phyloP scores from a whole-genome alignment of 2,113 vertebrate genomes.

The Crotalus horridus region DNA sequence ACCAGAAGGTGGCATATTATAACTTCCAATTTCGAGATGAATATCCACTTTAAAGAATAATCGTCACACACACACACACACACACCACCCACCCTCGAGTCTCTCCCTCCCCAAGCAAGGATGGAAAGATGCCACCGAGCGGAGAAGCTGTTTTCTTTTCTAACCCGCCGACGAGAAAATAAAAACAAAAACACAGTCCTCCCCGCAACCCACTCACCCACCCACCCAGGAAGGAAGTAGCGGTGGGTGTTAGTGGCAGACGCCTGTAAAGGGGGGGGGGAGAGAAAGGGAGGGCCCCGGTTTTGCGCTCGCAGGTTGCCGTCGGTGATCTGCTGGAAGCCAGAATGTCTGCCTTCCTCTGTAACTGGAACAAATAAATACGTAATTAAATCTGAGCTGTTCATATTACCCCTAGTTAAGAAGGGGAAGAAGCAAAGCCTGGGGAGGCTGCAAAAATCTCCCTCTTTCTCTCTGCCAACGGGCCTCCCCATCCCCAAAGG shows the following conservation, averaged over 20 bases:
- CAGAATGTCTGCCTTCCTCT: not conserved
- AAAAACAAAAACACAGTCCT: not conserved
- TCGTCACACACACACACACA: too few species aligned
- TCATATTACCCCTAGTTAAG: not conserved
- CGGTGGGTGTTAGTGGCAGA: constrained; percentile 18
- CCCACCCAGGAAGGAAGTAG: not conserved
- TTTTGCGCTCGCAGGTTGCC: not conserved
- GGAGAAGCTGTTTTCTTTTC: not conserved
- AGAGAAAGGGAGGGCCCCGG: not conserved
- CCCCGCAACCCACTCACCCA: not conserved
- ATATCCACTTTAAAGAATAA: not conserved
- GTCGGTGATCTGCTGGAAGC: not conserved
- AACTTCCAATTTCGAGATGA: not conserved
- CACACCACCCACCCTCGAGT: too few species aligned
- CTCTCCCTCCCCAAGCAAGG: not conserved
- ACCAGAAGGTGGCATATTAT: constrained; percentile 35
- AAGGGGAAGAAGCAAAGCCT: too few species aligned
- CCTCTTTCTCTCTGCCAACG: not conserved
- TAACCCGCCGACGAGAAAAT: not conserved
- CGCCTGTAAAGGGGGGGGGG: not conserved
- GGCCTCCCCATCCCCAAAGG: not conserved
- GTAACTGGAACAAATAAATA: not conserved
- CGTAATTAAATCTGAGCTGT: not conserved
- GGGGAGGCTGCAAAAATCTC: not conserved
- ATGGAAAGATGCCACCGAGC: not conserved